These are phyloP conservation scores for Tribolium castaneum DNA, from an alignment of 1,140 invertebrate species.

Conservation along the genomic window DNA sequence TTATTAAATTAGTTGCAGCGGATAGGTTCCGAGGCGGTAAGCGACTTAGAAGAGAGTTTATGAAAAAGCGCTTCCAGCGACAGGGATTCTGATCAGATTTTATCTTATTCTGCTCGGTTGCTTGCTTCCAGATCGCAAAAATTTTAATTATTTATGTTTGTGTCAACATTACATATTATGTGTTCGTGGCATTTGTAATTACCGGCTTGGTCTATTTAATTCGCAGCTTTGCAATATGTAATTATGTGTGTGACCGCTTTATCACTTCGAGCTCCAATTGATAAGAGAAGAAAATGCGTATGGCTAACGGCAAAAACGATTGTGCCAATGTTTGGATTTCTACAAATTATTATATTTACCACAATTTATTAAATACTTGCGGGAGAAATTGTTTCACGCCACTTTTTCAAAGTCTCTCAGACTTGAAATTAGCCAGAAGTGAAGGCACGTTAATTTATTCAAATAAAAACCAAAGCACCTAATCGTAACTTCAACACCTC, in stretches of 20 bases:
- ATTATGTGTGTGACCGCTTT: conserved; percentile 26
- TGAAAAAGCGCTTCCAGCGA: neutral
- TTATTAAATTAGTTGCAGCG: neutral
- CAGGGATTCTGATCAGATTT: conserved; percentile 1
- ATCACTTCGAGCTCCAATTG: neutral
- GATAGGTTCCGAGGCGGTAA: neutral
- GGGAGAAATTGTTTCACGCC: too few relatives aligned
- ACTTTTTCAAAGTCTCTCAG: too few relatives aligned
- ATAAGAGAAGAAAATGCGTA: neutral
- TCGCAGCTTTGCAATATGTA: conserved; percentile 23
- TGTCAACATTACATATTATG: conserved; percentile 34
- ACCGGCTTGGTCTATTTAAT: conserved; percentile 22
- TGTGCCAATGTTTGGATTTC: neutral
- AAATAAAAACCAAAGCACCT: neutral
- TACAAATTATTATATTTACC: neutral
- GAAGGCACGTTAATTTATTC: too few relatives aligned
- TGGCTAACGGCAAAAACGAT: neutral
- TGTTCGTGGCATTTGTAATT: conserved; percentile 20
- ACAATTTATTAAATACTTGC: too few relatives aligned
- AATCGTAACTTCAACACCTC: neutral
- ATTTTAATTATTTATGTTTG: conserved; percentile 35
- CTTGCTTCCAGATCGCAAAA: conserved; percentile 10
- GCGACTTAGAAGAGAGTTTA: neutral
- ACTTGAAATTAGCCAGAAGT: too few relatives aligned
- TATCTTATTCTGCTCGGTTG: neutral